Base-by-base conservation (phyloP, 2,888 invertebrate genomes). In the Dorcus parallelipipedus region DNA sequence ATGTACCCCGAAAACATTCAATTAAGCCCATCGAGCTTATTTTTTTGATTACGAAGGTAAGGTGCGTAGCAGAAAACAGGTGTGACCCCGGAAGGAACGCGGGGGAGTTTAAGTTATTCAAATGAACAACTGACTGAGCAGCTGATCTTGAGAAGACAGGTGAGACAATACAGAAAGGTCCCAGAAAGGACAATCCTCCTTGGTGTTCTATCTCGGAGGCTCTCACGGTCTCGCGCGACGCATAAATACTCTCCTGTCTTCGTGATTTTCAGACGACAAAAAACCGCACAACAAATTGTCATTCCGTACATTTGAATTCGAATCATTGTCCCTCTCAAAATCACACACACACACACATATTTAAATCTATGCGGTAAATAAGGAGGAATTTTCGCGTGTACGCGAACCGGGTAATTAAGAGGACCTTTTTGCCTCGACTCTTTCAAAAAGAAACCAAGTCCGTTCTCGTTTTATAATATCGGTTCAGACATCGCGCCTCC, bases 101-200 rank as follows among this genome's bases (percentile, higher is more conserved):
- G 67, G 69, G 69, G 67, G 69, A 61, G 62, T 65, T 63, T 64
- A 64, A 64, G 64, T 68, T 14, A 69, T 69, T 69, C 64, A 69
- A 69, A 69, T 68, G 66, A 69, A 65, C 69, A 68, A 67, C 69
- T 61, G 67, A 64, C 64, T 62, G 61, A 66, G 68, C 68, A 68
- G 68, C 68, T 68, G 68, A 68, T 67, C 64, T 62, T 61, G 58
- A 42, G 56, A 52, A 60, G 67, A 68, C 68, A 68, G 68, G 68
- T 68, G 68, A 65, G 60, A 65, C 61, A 56, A 63, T 61, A 56
- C 59, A 45, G 26, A 45, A 45, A 45, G 45, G 45, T 45, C 45
- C 45, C 45, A 45, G 45, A 4, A 45, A 45, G 45, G 45, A 45
- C 45, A 45, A 45, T 45, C 23, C 45, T 45, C 45, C 26, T 33